Conservation (phyloP, 1,140 invertebrate genomes). For the Tetranychus urticae region DNA sequence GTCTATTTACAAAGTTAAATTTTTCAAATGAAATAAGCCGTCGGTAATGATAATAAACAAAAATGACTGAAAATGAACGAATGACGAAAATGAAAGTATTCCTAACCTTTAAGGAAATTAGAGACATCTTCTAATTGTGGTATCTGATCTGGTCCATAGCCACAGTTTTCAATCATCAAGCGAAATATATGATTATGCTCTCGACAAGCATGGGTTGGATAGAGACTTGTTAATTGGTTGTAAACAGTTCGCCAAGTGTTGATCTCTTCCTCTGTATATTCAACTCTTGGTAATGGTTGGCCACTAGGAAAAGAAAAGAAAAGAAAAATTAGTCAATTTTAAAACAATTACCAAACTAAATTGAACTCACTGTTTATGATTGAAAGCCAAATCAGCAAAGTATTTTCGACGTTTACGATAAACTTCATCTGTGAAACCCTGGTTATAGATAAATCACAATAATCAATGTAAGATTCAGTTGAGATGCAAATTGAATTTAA, state of each 20-base stretch:
- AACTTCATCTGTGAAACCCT: conserved; percentile 50
- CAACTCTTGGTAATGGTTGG: conserved; percentile 67
- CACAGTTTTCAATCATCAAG: conserved; percentile 77
- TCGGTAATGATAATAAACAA: no score
- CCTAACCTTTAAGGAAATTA: conserved; percentile 62
- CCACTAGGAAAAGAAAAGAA: conserved; percentile 42
- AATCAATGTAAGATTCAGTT: no score
- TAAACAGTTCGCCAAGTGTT: conserved; percentile 10
- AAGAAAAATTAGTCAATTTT: neutral
- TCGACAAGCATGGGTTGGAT: conserved; percentile 69
- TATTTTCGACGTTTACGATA: conserved; percentile 75
- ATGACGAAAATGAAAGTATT: no score
- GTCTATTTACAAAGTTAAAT: neutral
- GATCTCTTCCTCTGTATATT: conserved; percentile 65
- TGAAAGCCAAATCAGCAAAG: conserved; percentile 79
- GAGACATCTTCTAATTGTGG: conserved; percentile 90
- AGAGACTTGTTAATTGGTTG: conserved; percentile 59
- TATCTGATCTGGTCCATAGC: conserved; percentile 83
- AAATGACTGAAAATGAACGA: no score
- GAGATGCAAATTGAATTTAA: neutral
- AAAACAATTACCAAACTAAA: neutral
- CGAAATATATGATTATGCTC: conserved; percentile 93
- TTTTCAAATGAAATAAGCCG: no score
- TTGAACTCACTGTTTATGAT: conserved; percentile 65
- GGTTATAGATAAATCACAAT: no score